A percentile compares a stretch with the other conserved stretches of the same genome.
phyloP scores from a whole-genome alignment of 2,113 vertebrate genomes.

The Numenius arquata region DNA sequence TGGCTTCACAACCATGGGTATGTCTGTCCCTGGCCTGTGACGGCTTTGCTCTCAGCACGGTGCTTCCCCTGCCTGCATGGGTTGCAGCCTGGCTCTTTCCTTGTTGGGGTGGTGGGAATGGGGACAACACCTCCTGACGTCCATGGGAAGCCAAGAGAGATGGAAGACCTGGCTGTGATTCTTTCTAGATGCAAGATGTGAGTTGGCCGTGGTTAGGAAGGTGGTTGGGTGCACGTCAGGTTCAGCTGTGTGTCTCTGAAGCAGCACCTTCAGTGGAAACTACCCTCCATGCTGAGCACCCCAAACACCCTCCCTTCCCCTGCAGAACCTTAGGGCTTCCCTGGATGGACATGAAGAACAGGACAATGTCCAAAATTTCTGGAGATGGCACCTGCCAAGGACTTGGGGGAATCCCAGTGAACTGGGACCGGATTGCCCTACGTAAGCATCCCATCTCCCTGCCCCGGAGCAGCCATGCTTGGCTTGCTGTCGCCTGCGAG shows the following conservation, averaged over 20 bases:
- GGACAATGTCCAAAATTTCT: neutral
- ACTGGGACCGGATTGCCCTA: neutral
- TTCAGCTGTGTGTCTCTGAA: neutral
- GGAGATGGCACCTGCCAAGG: neutral
- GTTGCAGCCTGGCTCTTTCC: neutral
- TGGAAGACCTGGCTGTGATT: neutral
- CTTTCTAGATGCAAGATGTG: neutral
- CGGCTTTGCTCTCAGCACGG: fast-evolving
- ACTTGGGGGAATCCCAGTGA: neutral
- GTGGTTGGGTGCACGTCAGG: neutral
- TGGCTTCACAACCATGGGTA: neutral
- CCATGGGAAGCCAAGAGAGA: neutral
- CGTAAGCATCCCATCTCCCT: neutral
- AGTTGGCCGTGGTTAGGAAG: neutral
- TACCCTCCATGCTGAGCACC: neutral
- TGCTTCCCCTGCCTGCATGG: neutral
- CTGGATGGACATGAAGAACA: neutral
- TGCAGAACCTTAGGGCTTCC: neutral
- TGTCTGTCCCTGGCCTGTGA: neutral
- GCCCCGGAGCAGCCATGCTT: neutral
- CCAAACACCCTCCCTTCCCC: neutral
- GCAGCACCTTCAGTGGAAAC: neutral
- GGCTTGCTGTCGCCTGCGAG: neutral
- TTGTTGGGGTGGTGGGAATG: neutral
- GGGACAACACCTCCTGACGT: neutral